Conservation (phyloP, 2,113 vertebrate genomes). For the Syngnathoides biaculeatus region DNA sequence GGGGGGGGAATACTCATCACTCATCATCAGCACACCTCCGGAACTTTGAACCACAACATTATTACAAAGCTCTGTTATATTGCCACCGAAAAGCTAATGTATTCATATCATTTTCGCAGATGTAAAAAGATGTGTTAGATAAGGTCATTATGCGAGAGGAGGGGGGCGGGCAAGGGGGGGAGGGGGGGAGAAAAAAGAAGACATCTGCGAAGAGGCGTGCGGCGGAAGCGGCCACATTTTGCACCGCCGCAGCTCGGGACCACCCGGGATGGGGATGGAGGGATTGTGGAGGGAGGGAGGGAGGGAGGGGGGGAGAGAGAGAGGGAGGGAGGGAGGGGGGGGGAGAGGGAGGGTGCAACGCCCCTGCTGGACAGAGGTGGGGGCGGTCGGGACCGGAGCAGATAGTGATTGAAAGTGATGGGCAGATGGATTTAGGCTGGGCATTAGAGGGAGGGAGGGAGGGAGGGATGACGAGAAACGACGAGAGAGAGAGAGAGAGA, state of each 20-base stretch:
- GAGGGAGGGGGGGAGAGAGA: slow-evolving; percentile 73
- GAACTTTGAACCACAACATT: neutral
- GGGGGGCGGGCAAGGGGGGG: neutral
- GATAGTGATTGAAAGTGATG: slow-evolving; percentile 91
- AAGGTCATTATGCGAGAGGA: neutral
- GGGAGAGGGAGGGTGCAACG: slow-evolving; percentile 84
- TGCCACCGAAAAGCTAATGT: slow-evolving; percentile 1
- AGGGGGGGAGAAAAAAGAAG: neutral
- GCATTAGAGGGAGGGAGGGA: slow-evolving; percentile 76
- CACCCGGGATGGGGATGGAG: slow-evolving; percentile 57
- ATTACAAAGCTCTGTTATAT: neutral
- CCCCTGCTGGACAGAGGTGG: slow-evolving; percentile 65
- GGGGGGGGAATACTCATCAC: neutral
- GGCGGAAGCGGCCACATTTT: neutral
- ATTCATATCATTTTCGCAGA: neutral
- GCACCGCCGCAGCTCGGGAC: neutral
- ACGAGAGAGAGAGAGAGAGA: slow-evolving; percentile 48
- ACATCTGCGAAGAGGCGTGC: neutral
- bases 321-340: slow-evolving; percentile 74
- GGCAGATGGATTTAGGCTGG: slow-evolving; percentile 82
- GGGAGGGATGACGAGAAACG: slow-evolving; percentile 50
- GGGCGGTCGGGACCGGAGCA: slow-evolving; percentile 59
- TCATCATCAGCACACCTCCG: neutral
- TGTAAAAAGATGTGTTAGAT: slow-evolving; percentile 4
- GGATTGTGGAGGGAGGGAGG: slow-evolving; percentile 52